A percentile compares a stretch with the other conserved stretches of the same genome.
Evolutionary conservation across 2,113 vertebrate genomes (phyloP).

Genomic region (Callithrix jacchus): DNA sequence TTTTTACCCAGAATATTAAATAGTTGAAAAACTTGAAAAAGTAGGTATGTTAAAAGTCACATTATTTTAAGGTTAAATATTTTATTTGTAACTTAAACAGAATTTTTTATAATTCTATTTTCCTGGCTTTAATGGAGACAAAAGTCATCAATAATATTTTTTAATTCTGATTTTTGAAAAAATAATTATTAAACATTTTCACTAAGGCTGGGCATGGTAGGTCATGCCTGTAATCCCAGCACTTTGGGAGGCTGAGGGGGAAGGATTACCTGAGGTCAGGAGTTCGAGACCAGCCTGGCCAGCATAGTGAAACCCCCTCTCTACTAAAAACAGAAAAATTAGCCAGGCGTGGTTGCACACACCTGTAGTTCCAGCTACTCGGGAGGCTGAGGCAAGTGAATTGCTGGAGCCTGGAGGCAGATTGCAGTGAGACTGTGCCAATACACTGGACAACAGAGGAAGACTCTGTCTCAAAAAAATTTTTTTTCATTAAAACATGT

Average conservation of each 20-base stretch:
- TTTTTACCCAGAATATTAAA: neutral
- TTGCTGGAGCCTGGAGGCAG: neutral
- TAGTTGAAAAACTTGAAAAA: neutral
- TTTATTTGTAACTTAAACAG: neutral
- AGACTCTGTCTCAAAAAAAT: neutral
- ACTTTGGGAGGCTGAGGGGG: neutral
- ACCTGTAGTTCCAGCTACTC: neutral
- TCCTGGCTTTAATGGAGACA: neutral
- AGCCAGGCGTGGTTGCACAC: neutral
- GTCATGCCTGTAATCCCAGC: neutral
- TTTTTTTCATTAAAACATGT: neutral
- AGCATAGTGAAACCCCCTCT: neutral
- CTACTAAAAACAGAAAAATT: neutral
- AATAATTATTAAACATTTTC: neutral
- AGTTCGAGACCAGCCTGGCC: neutral
- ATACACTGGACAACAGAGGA: neutral
- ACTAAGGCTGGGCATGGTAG: neutral
- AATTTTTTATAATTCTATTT: constrained; percentile 29
- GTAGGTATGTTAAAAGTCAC: neutral
- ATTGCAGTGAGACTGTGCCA: neutral
- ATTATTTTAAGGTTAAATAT: constrained; percentile 33
- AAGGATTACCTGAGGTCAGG: neutral
- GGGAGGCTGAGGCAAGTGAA: neutral
- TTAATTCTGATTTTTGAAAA: neutral
- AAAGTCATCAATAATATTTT: constrained; percentile 6